These are phyloP conservation scores for Recurvirostra avosetta DNA, from an alignment of 2,113 vertebrate species.

Conservation along the genomic window DNA sequence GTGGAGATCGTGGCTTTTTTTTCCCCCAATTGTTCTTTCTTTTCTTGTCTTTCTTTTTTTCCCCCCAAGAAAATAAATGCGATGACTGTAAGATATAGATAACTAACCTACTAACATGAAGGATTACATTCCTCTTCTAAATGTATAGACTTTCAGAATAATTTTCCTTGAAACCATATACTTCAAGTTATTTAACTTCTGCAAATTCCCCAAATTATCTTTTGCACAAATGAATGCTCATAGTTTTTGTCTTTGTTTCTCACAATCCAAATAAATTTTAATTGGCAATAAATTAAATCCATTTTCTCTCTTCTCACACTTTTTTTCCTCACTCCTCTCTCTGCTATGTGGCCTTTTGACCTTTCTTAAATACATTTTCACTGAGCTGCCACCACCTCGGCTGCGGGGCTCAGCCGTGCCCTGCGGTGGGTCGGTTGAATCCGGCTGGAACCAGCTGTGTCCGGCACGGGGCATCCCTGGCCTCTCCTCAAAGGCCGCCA, in stretches of 20 bases:
- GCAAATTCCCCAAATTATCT: neutral
- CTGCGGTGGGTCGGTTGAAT: rapidly evolving
- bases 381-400: rapidly evolving
- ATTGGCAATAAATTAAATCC: neutral
- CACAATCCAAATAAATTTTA: neutral
- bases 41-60: neutral
- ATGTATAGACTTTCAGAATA: neutral
- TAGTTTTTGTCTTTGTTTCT: neutral
- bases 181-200: neutral
- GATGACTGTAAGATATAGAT: neutral
- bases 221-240: neutral
- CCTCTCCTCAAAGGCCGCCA: rapidly evolving
- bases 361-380: neutral
- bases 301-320: neutral
- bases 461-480: rapidly evolving
- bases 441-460: neutral
- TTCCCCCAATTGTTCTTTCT: neutral
- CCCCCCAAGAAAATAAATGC: neutral
- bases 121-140: neutral
- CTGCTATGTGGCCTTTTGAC: rapidly evolving
- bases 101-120: neutral
- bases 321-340: neutral
- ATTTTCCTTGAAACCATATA: neutral
- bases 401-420: rapidly evolving
- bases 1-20: neutral